phyloP scores from a whole-genome alignment of 2,113 vertebrate genomes.

The Turnix velox region DNA sequence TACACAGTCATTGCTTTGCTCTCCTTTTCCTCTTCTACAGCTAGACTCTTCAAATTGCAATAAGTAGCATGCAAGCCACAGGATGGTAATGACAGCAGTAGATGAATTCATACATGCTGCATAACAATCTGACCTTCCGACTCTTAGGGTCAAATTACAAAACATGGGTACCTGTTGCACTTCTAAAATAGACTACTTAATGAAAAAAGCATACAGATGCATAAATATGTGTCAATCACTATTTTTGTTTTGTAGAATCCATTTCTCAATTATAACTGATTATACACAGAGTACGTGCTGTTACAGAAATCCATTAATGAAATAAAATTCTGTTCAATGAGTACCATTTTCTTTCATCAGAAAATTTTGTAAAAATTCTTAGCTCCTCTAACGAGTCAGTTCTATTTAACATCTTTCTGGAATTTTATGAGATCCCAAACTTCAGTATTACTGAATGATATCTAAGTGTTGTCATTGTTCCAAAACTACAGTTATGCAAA shows the following conservation, averaged over 20 bases:
- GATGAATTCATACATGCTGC: rapidly evolving
- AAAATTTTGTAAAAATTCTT: neutral
- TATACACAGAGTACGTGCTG: rapidly evolving
- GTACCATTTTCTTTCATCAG: neutral
- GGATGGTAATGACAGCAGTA: neutral
- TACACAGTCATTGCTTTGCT: neutral
- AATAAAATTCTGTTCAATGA: neutral
- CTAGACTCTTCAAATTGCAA: neutral
- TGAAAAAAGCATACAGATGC: neutral
- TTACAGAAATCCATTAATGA: neutral
- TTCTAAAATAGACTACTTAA: neutral
- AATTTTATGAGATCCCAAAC: neutral
- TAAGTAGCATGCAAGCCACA: neutral
- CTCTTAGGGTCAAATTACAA: neutral
- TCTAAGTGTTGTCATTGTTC: neutral
- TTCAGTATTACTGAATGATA: neutral
- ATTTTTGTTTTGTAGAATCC: neutral
- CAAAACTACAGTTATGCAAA: neutral
- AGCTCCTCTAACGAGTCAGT: neutral
- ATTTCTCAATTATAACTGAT: neutral
- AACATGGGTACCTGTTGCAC: neutral
- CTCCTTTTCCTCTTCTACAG: neutral
- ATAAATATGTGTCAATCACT: no score
- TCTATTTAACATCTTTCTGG: neutral
- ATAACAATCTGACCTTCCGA: neutral